Percentiles rank a stretch among this genome's conserved stretches.
phyloP scores from a whole-genome alignment of 2,888 invertebrate genomes.

The Meloe dianella region DNA sequence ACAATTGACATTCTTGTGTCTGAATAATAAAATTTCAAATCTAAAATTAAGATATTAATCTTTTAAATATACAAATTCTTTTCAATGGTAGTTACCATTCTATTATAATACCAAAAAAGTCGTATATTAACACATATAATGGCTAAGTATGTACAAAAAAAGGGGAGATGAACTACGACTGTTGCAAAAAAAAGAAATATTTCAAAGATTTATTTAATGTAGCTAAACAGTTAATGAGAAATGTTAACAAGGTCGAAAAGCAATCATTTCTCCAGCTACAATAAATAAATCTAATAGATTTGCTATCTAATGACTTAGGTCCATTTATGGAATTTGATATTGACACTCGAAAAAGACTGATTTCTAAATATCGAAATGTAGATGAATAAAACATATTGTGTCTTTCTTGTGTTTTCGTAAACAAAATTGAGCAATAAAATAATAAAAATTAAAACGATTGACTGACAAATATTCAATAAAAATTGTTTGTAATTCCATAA shows the following conservation, averaged over 20 bases:
- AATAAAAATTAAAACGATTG: conserved; percentile 27
- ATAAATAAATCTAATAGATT: conserved; percentile 20
- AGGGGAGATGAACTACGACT: background rate
- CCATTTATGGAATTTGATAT: conserved; percentile 46
- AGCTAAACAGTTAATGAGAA: conserved; percentile 13
- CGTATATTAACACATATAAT: background rate
- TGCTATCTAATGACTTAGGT: conserved; percentile 45
- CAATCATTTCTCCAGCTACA: conserved; percentile 8
- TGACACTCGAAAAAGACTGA: conserved; percentile 31
- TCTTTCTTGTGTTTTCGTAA: conserved; percentile 26
- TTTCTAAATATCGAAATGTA: conserved; percentile 20
- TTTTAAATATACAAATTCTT: conserved; percentile 29
- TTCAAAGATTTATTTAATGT: conserved; percentile 17
- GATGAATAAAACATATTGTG: conserved; percentile 27
- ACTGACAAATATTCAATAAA: conserved; percentile 28
- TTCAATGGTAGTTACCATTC: background rate
- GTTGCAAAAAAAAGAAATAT: conserved; percentile 16
- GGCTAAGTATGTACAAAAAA: background rate
- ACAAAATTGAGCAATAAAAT: conserved; percentile 32
- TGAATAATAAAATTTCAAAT: conserved; percentile 40
- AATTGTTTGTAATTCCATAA: background rate
- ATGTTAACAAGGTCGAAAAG: background rate
- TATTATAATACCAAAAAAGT: background rate
- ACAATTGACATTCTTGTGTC: conserved; percentile 44
- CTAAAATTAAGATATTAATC: conserved; percentile 34